Percentiles rank a stretch among this genome's conserved stretches.
phyloP scores from a whole-genome alignment of 2,797 vertebrate genomes.

The Pseudomugil tenellus region DNA sequence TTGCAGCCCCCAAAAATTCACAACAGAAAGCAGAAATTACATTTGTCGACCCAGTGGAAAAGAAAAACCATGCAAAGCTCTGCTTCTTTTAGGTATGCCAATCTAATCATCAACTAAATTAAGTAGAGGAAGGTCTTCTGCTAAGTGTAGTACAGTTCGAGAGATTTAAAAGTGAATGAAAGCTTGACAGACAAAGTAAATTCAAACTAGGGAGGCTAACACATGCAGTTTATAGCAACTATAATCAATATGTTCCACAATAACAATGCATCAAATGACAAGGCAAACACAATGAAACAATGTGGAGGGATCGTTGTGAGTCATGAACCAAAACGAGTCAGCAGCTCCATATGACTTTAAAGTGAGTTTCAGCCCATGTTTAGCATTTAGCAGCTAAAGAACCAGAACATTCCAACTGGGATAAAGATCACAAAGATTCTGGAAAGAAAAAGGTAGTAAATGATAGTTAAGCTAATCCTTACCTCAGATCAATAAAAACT shows the following conservation, averaged over 20 bases:
- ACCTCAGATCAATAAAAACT: no score
- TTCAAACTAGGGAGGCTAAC: neutral
- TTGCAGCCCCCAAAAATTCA: slow-evolving; percentile 34
- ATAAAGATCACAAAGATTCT: no score
- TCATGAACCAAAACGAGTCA: slow-evolving; percentile 11
- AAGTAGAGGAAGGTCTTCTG: slow-evolving; percentile 4
- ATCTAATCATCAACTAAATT: slow-evolving; percentile 18
- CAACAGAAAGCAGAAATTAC: slow-evolving; percentile 16
- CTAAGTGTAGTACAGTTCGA: slow-evolving; percentile 19
- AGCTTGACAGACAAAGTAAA: slow-evolving; percentile 13
- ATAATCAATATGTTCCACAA: neutral
- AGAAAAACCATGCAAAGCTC: neutral
- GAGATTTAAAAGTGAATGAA: slow-evolving; percentile 14
- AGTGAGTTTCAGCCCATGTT: no score
- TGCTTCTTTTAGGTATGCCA: neutral
- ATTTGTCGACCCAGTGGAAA: neutral
- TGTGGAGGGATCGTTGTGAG: neutral
- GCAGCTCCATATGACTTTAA: neutral
- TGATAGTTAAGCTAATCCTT: no score
- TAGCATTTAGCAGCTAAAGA: no score
- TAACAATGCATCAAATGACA: neutral
- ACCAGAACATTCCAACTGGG: no score
- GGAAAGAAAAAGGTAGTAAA: no score
- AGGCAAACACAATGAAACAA: neutral
- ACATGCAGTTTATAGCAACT: slow-evolving; percentile 4